Conservation (phyloP, 2,888 invertebrate species). For the Patella pellucida region DNA sequence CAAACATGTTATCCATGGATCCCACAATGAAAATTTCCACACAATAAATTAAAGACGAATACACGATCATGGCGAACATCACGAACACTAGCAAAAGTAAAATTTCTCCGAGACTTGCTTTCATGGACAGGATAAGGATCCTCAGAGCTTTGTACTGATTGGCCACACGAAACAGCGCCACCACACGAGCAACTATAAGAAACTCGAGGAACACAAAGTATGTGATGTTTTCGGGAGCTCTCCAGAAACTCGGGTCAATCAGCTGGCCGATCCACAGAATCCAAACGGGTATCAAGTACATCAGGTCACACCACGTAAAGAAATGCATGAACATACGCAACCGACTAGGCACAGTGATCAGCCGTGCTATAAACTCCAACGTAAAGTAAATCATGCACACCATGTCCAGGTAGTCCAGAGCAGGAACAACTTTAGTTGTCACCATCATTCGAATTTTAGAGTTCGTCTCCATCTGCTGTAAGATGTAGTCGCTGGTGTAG, state of each 20-base stretch:
- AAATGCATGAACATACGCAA: slow-evolving; percentile 33
- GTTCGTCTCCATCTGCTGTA: slow-evolving; percentile 19
- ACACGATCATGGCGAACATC: slow-evolving; percentile 42
- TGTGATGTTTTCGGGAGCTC: slow-evolving; percentile 25
- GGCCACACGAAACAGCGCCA: slow-evolving; percentile 46
- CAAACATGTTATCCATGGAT: slow-evolving; percentile 39
- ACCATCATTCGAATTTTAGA: slow-evolving; percentile 35
- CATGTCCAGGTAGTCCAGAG: slow-evolving; percentile 37
- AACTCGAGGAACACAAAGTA: slow-evolving; percentile 38
- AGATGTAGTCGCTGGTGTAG: neutral
- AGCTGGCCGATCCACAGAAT: slow-evolving; percentile 37
- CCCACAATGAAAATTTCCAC: slow-evolving; percentile 38
- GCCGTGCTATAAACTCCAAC: slow-evolving; percentile 42
- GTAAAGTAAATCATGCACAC: slow-evolving; percentile 47
- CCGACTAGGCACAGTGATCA: slow-evolving; percentile 41
- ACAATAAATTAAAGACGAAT: slow-evolving; percentile 44
- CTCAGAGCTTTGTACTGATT: slow-evolving; percentile 46
- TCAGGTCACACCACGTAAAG: slow-evolving; percentile 42
- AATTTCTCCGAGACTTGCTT: slow-evolving; percentile 46
- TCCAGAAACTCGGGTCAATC: slow-evolving; percentile 36
- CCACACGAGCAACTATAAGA: slow-evolving; percentile 43
- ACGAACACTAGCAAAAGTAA: slow-evolving; percentile 45
- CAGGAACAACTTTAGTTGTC: slow-evolving; percentile 43
- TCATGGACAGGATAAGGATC: slow-evolving; percentile 44
- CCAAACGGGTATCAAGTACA: slow-evolving; percentile 49